Evolutionary conservation across 2,797 vertebrate species (phyloP), one percentile per base, ranked within the genome.

Genomic region (Megaceryle alcyon): DNA sequence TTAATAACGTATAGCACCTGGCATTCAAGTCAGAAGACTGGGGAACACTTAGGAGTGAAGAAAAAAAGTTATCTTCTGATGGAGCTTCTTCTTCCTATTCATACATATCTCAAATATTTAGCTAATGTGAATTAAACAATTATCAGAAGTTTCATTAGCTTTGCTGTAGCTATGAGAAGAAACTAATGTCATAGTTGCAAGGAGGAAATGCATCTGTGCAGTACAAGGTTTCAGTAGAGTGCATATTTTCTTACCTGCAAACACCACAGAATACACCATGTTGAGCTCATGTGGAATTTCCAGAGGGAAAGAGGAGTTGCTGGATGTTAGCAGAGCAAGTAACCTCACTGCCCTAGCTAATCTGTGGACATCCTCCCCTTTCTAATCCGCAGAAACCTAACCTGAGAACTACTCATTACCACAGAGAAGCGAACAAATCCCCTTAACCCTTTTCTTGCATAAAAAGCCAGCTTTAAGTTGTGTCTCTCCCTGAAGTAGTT

Each of bases 321-420:
- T 57, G 80, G 64, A 72, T 76, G 75, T 84, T 78, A 87, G 92
- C 39, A 83, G 73, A 90, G 95, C 95, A 96, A 96, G 96, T 97
- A 96, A 96, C 97, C 97, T 96, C 54, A 10, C 83, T 59, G 96
- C 91, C 95, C 91, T 48, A 79, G 96, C 97, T 97, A 97, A 98
- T 96, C 98, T 97, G 73, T 28, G 95, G 78, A 97, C 92, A 97
- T 98, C 98, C 97, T 96, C 97, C 97, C 97, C 97, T 95, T 95
- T 82, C 82, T 98, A 98, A 98, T 98, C 98, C 96, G 37, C 59
- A 93, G 94, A 95, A 95, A 91, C 84, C 94, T 97, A 93, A 95
- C 94, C 85, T 96, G 85, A 96, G 89, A 95, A 71, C 82, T 64
- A 92, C 95, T 92, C 85, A 77, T 96, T 88, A 92, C 71, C 91